Percentiles rank a stretch among this genome's conserved stretches.
Conservation (phyloP, 2,888 invertebrate genomes). For the Spatulosminthurus flaviceps region DNA sequence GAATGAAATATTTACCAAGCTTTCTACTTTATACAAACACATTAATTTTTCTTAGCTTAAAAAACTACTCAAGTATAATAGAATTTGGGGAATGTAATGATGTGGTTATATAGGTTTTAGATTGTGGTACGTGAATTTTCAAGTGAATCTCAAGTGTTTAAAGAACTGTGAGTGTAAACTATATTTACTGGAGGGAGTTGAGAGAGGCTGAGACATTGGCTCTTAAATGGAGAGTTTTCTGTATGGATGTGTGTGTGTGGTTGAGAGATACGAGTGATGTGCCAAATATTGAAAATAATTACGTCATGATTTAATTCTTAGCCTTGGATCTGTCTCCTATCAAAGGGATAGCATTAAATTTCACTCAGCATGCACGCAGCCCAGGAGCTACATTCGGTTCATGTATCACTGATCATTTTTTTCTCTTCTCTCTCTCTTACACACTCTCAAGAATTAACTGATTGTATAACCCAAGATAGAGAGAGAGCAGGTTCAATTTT, state of each 20-base stretch:
- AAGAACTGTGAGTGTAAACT: no score
- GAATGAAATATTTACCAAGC: no score
- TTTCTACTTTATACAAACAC: no score
- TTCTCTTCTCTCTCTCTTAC: background rate
- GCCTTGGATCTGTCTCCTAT: constrained; percentile 50
- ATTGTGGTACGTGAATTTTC: no score
- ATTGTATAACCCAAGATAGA: background rate
- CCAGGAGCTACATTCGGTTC: constrained; percentile 26
- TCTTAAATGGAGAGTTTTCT: background rate
- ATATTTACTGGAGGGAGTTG: background rate
- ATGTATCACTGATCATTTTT: constrained; percentile 17
- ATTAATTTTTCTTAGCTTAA: no score
- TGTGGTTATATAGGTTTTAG: no score
- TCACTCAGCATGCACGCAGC: constrained; percentile 34
- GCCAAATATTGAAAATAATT: constrained; percentile 50
- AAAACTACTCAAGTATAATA: no score
- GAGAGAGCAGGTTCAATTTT: background rate
- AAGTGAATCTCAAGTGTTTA: no score
- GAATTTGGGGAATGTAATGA: no score
- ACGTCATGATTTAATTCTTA: constrained; percentile 49
- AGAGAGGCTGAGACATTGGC: background rate
- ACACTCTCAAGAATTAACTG: background rate
- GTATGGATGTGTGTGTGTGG: background rate
- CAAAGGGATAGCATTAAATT: constrained; percentile 37
- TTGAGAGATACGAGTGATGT: constrained; percentile 32